Evolutionary conservation across 1,140 invertebrate species (phyloP), one percentile per base, ranked within the genome.

Genomic region (Elymnias hypermnestra): DNA sequence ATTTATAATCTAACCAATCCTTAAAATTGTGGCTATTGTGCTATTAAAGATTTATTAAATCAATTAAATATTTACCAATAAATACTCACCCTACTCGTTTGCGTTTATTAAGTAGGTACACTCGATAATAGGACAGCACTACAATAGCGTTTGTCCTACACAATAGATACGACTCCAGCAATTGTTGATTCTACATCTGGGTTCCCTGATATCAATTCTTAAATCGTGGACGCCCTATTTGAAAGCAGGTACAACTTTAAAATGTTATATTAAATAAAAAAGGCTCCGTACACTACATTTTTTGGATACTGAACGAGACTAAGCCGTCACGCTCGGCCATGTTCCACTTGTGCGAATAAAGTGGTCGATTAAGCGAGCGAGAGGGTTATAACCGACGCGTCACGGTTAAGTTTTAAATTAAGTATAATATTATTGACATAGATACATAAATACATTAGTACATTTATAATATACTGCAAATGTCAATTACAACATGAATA

Each of bases 131-230:
- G 63, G 48, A 50, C 47, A 47, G 37, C 45, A 28, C 39, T 22
- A 77, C 69, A 82, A 78, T 69, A 48, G 44, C 31, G 36, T 64
- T 62, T 72, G 68, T 69, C 47, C 63, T 56, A 71, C 53, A 47
- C 45, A 44, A 53, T 57, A 74, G 63, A 72, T 49, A 40, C 43
- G 47, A 60, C 43, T 58, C 55, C 41, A 48, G 35, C 64, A 52
- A 65, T 74, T 71, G 63, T 64, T 70, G 67, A 75, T 73, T 75
- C 63, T 71, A 71, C 77, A 79, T 82, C 75, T 79, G 77, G 74
- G 66, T 65, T 71, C 62, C 57, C 46, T 23, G 48, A 70, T 38
- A 50, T 44, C 53, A 42, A 53, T 44, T 57, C 54, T 42, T 33
- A 36, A 43, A 56, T 45, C 22, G 41, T 18, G 31, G 38, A 33